Conservation (phyloP, 2,888 invertebrate genomes). For the Aquatica leii region DNA sequence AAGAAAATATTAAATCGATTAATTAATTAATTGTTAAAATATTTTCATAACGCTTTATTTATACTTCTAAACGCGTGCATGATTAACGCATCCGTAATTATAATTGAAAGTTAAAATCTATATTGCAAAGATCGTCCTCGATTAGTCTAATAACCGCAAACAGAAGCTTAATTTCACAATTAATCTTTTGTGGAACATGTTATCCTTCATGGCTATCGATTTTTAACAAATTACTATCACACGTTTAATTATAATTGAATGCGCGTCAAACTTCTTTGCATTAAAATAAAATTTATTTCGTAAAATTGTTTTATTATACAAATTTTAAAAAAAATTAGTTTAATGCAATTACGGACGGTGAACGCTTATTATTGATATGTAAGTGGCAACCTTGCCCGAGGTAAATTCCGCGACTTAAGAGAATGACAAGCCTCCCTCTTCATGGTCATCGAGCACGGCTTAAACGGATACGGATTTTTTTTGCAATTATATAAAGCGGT, state of each 20-base stretch:
- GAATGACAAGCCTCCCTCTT: constrained; percentile 41
- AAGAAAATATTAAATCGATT: background rate
- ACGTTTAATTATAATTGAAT: no score
- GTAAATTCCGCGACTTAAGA: constrained; percentile 44
- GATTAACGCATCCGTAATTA: background rate
- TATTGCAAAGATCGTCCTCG: constrained; percentile 34
- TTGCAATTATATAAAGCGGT: background rate
- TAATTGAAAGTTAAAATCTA: constrained; percentile 6
- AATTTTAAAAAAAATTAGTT: constrained; percentile 8
- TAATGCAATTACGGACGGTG: constrained; percentile 51
- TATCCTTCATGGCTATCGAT: constrained; percentile 39
- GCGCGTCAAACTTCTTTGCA: no score
- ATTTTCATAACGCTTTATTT: background rate
- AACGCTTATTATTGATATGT: constrained; percentile 47
- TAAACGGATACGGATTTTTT: background rate
- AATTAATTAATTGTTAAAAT: background rate
- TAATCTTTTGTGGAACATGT: constrained; percentile 23
- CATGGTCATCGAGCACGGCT: constrained; percentile 46
- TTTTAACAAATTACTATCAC: constrained; percentile 33
- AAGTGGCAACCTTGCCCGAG: constrained; percentile 51
- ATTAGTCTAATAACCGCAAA: constrained; percentile 24
- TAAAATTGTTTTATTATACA: background rate
- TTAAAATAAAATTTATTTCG: no score
- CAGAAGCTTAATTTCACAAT: constrained; percentile 23
- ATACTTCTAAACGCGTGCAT: no score